phyloP scores from a whole-genome alignment of 2,113 vertebrate genomes.

The Paradoxurus hermaphroditus region DNA sequence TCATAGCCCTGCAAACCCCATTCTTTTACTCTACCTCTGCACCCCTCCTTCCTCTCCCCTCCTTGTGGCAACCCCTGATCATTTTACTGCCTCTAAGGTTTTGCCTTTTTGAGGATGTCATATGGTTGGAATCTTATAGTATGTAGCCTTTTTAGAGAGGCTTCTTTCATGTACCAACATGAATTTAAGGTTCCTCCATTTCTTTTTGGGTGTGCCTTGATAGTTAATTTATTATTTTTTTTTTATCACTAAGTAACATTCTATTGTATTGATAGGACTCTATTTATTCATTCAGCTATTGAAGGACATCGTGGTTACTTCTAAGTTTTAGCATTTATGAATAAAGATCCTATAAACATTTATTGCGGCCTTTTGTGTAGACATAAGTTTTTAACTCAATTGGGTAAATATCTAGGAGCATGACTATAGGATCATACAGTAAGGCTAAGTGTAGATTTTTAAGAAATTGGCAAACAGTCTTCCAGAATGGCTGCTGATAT shows the following conservation, averaged over 20 bases:
- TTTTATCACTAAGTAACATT: not conserved
- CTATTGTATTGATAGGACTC: not conserved
- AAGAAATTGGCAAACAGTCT: not conserved
- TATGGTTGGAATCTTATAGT: not conserved
- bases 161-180: not conserved
- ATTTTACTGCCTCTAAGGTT: not conserved
- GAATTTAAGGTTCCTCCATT: not conserved
- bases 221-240: not conserved
- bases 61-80: not conserved
- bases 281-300: not conserved
- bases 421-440: not conserved
- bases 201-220: not conserved
- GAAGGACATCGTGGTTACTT: not conserved
- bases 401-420: not conserved
- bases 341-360: not conserved
- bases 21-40: not conserved
- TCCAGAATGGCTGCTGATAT: not conserved
- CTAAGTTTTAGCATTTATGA: not conserved
- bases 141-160: not conserved
- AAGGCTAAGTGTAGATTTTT: not conserved
- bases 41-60: fast-evolving
- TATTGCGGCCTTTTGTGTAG: not conserved
- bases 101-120: not conserved
- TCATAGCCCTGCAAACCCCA: not conserved
- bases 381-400: not conserved